phyloP scores from a whole-genome alignment of 2,797 vertebrate species.

The Anguilla pacifica region DNA sequence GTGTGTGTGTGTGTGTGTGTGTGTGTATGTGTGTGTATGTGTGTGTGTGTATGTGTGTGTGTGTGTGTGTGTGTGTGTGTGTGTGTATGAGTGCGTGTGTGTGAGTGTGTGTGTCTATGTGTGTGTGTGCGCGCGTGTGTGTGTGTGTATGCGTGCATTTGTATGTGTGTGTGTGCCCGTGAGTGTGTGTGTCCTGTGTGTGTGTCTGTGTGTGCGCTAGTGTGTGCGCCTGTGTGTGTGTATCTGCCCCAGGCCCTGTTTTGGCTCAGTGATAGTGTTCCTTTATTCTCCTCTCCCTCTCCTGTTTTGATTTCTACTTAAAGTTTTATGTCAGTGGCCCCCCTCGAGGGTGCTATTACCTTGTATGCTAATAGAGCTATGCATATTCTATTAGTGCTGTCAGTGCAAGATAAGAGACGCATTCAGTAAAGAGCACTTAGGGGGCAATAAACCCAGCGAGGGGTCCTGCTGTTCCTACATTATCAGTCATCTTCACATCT shows the following conservation, averaged over 20 bases:
- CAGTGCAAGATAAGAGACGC: slow-evolving; percentile 83
- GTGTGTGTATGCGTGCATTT: background rate
- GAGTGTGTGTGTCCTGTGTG: slow-evolving; percentile 16
- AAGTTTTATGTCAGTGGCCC: slow-evolving; percentile 89
- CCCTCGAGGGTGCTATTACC: slow-evolving; percentile 89
- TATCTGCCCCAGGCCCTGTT: slow-evolving; percentile 74
- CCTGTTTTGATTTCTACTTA: slow-evolving; percentile 97
- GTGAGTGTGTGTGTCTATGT: slow-evolving; percentile 10
- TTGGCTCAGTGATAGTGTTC: slow-evolving; percentile 86
- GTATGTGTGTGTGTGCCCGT: slow-evolving; percentile 15
- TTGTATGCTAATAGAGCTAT: slow-evolving; percentile 91
- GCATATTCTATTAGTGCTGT: slow-evolving; percentile 93
- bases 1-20: background rate
- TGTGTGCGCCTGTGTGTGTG: slow-evolving; percentile 36
- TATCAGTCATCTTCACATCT: slow-evolving; percentile 87
- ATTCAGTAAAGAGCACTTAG: slow-evolving; percentile 86
- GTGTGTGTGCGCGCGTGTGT: background rate
- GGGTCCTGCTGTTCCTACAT: slow-evolving; percentile 77
- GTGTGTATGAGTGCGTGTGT: slow-evolving; percentile 20
- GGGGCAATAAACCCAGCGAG: slow-evolving; percentile 86
- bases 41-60: background rate
- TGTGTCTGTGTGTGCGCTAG: slow-evolving; percentile 35
- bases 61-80: background rate
- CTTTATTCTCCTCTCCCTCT: slow-evolving; percentile 79
- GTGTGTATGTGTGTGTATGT: background rate